Evolutionary conservation across 2,797 vertebrate genomes (phyloP).

Genomic region (Chelon auratus): DNA sequence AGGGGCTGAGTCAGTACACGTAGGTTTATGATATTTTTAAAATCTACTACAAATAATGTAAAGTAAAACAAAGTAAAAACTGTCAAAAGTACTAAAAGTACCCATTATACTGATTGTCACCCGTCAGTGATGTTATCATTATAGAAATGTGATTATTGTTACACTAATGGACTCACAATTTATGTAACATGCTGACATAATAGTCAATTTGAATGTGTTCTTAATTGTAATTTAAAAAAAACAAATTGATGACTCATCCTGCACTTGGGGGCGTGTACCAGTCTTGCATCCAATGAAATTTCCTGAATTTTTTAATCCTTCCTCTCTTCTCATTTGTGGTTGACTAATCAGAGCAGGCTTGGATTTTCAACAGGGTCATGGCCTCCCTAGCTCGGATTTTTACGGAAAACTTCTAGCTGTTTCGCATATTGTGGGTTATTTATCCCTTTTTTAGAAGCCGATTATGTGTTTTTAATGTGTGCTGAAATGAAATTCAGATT

Average conservation of each 20-base stretch:
- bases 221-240: too few species aligned
- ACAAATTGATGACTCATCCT: too few species aligned
- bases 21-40: too few species aligned
- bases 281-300: too few species aligned
- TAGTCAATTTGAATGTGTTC: too few species aligned
- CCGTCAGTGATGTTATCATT: slow-evolving; percentile 15
- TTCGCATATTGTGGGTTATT: background rate
- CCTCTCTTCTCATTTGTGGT: too few species aligned
- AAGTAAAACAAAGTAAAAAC: background rate
- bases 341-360: too few species aligned
- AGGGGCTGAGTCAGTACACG: accelerated
- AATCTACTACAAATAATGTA: background rate
- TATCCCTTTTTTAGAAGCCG: background rate
- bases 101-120: slow-evolving; percentile 14
- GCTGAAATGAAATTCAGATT: background rate
- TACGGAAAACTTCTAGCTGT: background rate
- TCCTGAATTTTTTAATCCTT: too few species aligned
- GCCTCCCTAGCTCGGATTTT: too few species aligned
- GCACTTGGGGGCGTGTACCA: too few species aligned
- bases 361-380: too few species aligned
- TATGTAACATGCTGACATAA: too few species aligned
- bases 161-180: background rate
- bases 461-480: background rate
- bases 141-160: slow-evolving; percentile 1
- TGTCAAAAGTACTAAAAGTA: slow-evolving; percentile 1